These are phyloP conservation scores for Accipiter cooperii DNA, from an alignment of 2,113 vertebrate species.

Conservation along the genomic window DNA sequence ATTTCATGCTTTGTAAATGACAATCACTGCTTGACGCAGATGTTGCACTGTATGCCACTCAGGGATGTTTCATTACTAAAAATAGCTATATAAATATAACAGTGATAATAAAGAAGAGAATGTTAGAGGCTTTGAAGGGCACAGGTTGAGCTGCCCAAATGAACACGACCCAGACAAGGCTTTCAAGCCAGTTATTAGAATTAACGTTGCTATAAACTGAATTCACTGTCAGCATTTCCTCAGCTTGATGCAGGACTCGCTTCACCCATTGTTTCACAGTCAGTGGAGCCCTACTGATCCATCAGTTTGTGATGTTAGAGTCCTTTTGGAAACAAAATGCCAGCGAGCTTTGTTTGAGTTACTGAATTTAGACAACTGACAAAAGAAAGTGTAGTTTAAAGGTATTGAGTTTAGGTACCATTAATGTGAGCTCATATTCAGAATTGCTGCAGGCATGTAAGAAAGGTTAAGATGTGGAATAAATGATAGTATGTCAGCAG, in stretches of 20 bases:
- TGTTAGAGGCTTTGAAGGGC: conserved; percentile 65
- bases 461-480: neutral
- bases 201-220: conserved; percentile 59
- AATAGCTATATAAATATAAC: conserved; percentile 62
- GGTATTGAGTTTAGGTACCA: neutral
- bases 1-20: conserved; percentile 72
- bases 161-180: conserved; percentile 86
- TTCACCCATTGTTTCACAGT: neutral
- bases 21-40: conserved; percentile 83
- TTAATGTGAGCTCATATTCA: neutral
- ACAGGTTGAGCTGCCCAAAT: conserved; percentile 47
- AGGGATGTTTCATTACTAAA: conserved; percentile 79
- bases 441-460: neutral
- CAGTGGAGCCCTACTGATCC: neutral
- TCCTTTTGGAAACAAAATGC: conserved; percentile 9
- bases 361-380: neutral
- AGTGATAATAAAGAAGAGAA: conserved; percentile 64
- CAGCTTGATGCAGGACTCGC: neutral
- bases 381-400: conserved; percentile 10
- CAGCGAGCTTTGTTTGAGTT: neutral
- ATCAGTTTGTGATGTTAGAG: neutral
- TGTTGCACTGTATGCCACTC: conserved; percentile 81
- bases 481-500: neutral
- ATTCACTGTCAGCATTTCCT: conserved; percentile 72
- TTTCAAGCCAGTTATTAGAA: conserved; percentile 75